Conservation (phyloP, 2,113 vertebrate species). For the Zeus faber region DNA sequence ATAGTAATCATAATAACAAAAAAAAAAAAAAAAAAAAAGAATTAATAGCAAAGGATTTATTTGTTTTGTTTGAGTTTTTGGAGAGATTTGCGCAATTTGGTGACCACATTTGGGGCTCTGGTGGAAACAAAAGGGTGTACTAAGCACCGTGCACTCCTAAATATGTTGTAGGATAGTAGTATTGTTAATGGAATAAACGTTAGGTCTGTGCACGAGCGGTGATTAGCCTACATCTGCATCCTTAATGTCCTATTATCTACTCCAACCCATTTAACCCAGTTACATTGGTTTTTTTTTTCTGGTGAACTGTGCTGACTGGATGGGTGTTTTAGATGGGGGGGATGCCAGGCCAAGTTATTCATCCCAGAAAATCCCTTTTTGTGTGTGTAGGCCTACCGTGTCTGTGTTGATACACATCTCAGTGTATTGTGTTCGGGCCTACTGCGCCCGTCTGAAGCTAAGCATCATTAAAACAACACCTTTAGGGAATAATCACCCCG, state of each 20-base stretch:
- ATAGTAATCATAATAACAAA: too few relatives aligned
- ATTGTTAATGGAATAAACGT: neutral
- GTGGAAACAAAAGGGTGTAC: conserved; percentile 67
- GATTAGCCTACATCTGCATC: neutral
- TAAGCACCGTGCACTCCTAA: conserved; percentile 31
- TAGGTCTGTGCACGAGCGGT: too few relatives aligned
- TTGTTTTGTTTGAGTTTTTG: conserved; percentile 1
- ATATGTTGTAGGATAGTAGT: neutral
- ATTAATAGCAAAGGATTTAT: too few relatives aligned
- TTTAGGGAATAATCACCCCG: conserved; percentile 48
- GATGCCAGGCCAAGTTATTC: conserved; percentile 12
- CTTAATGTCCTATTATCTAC: neutral
- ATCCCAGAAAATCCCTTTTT: neutral
- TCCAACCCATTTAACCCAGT: neutral
- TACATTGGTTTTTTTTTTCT: too few relatives aligned
- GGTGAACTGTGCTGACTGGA: neutral
- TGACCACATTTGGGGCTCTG: conserved; percentile 55
- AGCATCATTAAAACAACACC: conserved; percentile 71
- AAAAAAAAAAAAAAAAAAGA: too few relatives aligned
- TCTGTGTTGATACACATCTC: conserved; percentile 5
- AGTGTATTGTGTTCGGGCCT: conserved; percentile 34
- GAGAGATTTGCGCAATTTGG: conserved; percentile 47
- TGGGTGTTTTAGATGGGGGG: conserved; percentile 20
- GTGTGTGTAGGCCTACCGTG: neutral
- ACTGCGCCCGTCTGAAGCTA: conserved; percentile 57